Conservation (phyloP, 2,113 vertebrate species). For the Myrmecophaga tridactyla region DNA sequence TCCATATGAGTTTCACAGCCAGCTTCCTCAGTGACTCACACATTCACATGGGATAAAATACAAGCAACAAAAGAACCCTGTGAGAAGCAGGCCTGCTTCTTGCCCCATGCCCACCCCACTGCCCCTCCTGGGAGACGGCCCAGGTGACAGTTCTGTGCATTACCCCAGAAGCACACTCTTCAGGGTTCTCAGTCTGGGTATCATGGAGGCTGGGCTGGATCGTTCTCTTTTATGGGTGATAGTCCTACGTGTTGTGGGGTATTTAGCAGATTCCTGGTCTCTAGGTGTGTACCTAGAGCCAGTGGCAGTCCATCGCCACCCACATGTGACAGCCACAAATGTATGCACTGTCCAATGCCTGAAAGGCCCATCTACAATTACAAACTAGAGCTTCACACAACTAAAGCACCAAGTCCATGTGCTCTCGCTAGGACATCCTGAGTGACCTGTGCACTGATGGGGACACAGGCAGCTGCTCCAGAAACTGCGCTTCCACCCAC, state of each 20-base stretch:
- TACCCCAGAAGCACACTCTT: not conserved
- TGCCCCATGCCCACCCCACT: no score
- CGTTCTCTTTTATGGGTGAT: not conserved
- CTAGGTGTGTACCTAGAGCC: not conserved
- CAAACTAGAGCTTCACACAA: no score
- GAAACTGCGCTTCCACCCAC: not conserved
- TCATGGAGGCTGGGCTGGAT: rapidly evolving
- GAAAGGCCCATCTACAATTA: no score
- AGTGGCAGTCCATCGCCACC: not conserved
- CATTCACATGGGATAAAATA: not conserved
- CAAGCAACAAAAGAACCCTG: not conserved
- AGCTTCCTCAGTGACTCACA: no score
- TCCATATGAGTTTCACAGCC: no score
- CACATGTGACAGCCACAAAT: not conserved
- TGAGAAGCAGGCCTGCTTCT: not conserved
- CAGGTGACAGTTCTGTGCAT: rapidly evolving
- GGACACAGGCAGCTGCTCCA: not conserved
- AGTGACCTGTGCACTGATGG: not conserved
- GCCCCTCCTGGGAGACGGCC: not conserved
- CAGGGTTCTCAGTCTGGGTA: not conserved
- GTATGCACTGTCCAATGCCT: no score
- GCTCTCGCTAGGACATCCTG: no score
- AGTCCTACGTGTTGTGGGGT: not conserved
- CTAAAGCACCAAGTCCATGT: no score
- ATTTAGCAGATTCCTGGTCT: not conserved